Percentiles rank a stretch among this genome's conserved stretches.
Evolutionary conservation across 2,113 vertebrate genomes (phyloP).

Genomic region (Perca flavescens): DNA sequence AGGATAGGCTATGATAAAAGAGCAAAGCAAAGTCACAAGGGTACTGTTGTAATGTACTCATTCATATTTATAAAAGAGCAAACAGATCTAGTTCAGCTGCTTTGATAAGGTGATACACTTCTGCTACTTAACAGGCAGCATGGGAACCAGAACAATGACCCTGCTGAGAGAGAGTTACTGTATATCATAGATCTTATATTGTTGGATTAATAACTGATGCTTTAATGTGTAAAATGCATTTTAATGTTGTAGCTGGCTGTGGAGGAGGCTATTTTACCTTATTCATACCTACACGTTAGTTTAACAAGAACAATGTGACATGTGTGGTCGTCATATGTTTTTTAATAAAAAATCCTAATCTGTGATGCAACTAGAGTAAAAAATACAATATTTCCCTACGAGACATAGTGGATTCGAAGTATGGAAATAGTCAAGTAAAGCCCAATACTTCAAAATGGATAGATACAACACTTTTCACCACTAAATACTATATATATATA

Average conservation of each 20-base stretch:
- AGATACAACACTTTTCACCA: no score
- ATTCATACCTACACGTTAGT: neutral
- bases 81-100: neutral
- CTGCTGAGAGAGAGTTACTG: neutral
- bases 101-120: neutral
- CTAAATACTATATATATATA: no score
- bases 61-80: neutral
- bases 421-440: no score
- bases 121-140: constrained; percentile 12
- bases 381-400: neutral
- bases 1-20: neutral
- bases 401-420: neutral
- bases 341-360: neutral
- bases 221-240: neutral
- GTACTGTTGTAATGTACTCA: neutral
- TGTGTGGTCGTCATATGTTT: neutral
- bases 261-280: neutral
- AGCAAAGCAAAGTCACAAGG: neutral
- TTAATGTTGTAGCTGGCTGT: neutral
- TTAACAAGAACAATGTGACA: neutral
- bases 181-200: neutral
- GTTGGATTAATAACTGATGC: neutral
- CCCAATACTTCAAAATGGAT: no score
- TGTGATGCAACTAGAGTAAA: neutral
- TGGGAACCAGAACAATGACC: neutral